These are phyloP conservation scores for Scalopus aquaticus DNA, from an alignment of 2,113 vertebrate genomes.

Conservation along the genomic window DNA sequence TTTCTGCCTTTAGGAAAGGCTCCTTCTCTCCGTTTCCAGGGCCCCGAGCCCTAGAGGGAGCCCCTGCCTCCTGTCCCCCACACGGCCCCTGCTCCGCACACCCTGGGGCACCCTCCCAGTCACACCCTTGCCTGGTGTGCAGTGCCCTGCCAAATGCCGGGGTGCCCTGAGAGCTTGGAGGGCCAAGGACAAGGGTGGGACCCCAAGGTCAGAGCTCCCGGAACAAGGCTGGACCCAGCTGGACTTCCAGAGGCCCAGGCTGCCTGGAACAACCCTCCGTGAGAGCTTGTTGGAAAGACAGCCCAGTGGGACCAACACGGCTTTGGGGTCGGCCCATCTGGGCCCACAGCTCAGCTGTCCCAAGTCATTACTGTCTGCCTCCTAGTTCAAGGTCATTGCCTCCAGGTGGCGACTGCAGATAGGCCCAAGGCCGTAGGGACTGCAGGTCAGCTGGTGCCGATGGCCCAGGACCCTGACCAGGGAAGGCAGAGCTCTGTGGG, in stretches of 20 bases:
- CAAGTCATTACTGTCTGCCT: rapidly evolving
- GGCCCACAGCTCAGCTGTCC: too few relatives aligned
- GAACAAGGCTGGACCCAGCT: background rate
- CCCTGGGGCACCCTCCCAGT: background rate
- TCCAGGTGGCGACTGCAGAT: too few relatives aligned
- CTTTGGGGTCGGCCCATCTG: background rate
- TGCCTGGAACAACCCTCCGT: background rate
- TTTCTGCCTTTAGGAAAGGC: background rate
- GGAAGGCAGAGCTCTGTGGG: background rate
- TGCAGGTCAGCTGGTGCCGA: too few relatives aligned
- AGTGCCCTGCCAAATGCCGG: too few relatives aligned
- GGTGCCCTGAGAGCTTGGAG: background rate
- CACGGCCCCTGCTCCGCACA: rapidly evolving
- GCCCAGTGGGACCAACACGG: too few relatives aligned
- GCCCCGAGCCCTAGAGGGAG: background rate
- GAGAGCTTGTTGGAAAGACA: background rate
- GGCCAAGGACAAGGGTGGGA: background rate
- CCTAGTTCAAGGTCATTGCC: background rate
- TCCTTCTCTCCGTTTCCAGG: background rate
- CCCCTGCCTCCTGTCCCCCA: background rate
- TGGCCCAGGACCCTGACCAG: background rate
- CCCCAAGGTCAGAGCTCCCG: background rate
- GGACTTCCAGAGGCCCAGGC: background rate
- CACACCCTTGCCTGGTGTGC: too few relatives aligned
- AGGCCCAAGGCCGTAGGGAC: background rate